Evolutionary conservation across 2,888 invertebrate species (phyloP).

Genomic region (Trilocha varians): DNA sequence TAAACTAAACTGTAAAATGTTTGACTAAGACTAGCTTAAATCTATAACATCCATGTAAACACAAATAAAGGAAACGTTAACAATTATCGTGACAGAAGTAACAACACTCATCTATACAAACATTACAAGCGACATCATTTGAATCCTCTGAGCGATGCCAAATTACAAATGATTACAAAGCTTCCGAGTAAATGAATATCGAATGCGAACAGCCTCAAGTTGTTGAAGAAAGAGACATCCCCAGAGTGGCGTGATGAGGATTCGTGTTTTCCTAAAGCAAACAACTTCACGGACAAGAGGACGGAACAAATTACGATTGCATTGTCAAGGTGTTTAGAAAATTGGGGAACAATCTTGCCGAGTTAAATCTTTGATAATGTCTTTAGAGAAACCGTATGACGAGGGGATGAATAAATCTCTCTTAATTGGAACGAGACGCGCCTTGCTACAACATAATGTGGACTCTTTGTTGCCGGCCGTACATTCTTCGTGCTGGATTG

Average conservation of each 20-base stretch:
- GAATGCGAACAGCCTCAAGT: conserved; percentile 43
- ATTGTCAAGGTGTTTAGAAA: conserved; percentile 66
- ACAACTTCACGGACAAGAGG: conserved; percentile 55
- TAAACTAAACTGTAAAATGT: no score
- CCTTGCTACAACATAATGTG: conserved; percentile 61
- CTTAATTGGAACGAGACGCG: conserved; percentile 61
- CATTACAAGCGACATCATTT: conserved; percentile 38
- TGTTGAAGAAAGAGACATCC: conserved; percentile 41
- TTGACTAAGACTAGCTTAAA: no score
- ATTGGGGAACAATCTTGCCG: conserved; percentile 63
- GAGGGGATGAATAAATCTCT: conserved; percentile 63
- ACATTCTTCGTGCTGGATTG: conserved; percentile 47
- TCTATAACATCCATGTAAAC: neutral
- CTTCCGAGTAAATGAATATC: conserved; percentile 55
- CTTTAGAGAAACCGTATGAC: conserved; percentile 51
- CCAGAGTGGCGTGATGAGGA: conserved; percentile 39
- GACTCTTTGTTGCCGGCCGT: conserved; percentile 49
- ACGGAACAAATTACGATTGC: conserved; percentile 61
- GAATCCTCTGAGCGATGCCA: conserved; percentile 37
- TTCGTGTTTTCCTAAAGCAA: conserved; percentile 52
- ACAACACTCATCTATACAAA: conserved; percentile 30
- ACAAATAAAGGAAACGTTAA: conserved; percentile 9
- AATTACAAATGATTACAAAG: conserved; percentile 47
- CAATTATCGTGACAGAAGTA: conserved; percentile 24
- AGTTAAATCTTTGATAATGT: conserved; percentile 65